phyloP scores from a whole-genome alignment of 2,888 invertebrate genomes.

The Craniophora ligustri region DNA sequence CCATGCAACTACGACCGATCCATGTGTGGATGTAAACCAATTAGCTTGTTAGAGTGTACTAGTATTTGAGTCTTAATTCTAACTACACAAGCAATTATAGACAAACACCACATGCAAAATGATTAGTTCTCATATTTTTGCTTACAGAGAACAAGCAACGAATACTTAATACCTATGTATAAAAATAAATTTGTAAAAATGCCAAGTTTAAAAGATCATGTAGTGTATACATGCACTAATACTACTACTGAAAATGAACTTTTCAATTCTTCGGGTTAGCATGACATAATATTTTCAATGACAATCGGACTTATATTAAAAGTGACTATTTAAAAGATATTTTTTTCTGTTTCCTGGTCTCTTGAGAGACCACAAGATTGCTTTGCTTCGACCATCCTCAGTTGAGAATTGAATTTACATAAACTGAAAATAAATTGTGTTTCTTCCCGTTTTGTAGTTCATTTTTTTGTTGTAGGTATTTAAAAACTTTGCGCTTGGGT shows the following conservation, averaged over 20 bases:
- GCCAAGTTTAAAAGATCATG: no score
- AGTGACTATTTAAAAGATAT: constrained; percentile 52
- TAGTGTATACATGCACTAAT: no score
- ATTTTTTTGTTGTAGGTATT: constrained; percentile 11
- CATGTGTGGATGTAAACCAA: no score
- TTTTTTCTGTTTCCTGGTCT: constrained; percentile 42
- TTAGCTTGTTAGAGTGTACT: no score
- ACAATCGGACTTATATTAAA: constrained; percentile 52
- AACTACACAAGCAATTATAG: no score
- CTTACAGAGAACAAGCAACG: no score
- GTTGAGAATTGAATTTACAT: constrained; percentile 50
- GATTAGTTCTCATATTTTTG: no score
- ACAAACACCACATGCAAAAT: no score
- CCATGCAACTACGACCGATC: no score
- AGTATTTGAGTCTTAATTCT: no score
- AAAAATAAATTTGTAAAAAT: no score
- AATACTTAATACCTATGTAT: no score
- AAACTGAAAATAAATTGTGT: constrained; percentile 27
- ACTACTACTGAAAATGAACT: constrained; percentile 1
- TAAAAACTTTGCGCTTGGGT: constrained; percentile 1
- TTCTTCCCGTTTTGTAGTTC: constrained; percentile 8
- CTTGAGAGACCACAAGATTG: constrained; percentile 46
- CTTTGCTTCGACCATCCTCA: constrained; percentile 30
- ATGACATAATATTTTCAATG: constrained; percentile 42
- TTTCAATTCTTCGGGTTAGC: constrained; percentile 22